phyloP scores from a whole-genome alignment of 2,888 invertebrate genomes.

The Drosophila merina region DNA sequence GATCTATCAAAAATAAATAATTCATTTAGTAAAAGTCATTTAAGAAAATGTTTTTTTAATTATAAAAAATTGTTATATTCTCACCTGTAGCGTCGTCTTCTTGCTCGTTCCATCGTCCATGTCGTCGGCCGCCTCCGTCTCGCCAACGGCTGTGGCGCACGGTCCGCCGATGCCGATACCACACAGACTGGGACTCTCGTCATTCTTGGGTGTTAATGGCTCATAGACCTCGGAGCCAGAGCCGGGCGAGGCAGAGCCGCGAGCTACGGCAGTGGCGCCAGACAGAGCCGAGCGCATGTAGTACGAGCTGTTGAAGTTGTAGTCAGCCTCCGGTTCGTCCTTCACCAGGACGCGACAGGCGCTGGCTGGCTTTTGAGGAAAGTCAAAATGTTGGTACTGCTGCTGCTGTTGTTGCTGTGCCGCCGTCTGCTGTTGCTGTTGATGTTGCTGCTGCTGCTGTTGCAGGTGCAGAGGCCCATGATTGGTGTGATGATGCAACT shows the following conservation, averaged over 20 bases:
- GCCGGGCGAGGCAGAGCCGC: constrained; percentile 67
- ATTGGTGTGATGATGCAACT: constrained; percentile 49
- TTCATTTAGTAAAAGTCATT: background rate
- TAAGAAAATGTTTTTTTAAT: no score
- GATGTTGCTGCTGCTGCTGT: constrained; percentile 50
- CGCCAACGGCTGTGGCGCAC: constrained; percentile 41
- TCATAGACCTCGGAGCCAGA: constrained; percentile 72
- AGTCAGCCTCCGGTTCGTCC: constrained; percentile 65
- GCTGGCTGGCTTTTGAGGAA: constrained; percentile 56
- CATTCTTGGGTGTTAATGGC: constrained; percentile 76
- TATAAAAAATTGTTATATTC: constrained; percentile 3
- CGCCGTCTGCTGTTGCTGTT: constrained; percentile 54
- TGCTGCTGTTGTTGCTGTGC: constrained; percentile 19
- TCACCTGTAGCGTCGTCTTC: constrained; percentile 72
- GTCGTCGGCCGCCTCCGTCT: constrained; percentile 63
- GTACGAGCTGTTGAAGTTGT: constrained; percentile 68
- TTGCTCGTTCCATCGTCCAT: constrained; percentile 71
- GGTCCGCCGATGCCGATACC: constrained; percentile 49
- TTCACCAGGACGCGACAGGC: constrained; percentile 58
- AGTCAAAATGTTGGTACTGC: constrained; percentile 65
- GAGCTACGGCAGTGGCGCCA: constrained; percentile 36
- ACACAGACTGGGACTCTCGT: constrained; percentile 72
- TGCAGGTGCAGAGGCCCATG: constrained; percentile 44
- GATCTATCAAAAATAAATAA: constrained; percentile 42
- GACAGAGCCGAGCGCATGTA: constrained; percentile 57